Conservation (phyloP, 2,888 invertebrate species). For the Mesochorus sp. region DNA sequence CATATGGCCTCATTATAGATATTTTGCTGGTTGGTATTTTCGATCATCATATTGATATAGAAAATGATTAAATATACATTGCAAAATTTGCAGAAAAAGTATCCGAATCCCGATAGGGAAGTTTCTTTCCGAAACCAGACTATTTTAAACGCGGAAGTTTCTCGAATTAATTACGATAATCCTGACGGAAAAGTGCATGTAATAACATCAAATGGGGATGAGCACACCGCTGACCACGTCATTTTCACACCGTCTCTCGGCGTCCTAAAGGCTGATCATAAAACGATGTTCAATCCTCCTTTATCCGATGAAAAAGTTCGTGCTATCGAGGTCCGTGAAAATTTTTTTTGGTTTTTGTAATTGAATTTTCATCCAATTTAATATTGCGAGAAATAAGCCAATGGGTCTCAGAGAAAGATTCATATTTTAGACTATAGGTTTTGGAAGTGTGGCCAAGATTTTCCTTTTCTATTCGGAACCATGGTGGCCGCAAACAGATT, state of each 20-base stretch:
- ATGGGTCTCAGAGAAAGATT: not conserved
- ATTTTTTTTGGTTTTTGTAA: not conserved
- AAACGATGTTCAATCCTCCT: slow-evolving; percentile 84
- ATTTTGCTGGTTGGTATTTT: slow-evolving; percentile 72
- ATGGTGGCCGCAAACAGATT: slow-evolving; percentile 52
- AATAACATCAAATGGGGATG: slow-evolving; percentile 82
- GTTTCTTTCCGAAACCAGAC: slow-evolving; percentile 73
- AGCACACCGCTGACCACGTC: slow-evolving; percentile 85
- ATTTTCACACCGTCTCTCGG: slow-evolving; percentile 88
- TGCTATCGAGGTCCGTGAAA: slow-evolving; percentile 82
- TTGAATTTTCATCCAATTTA: not conserved
- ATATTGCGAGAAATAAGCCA: not conserved
- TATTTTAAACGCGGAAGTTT: slow-evolving; percentile 71
- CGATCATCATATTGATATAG: not conserved
- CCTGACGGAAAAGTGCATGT: slow-evolving; percentile 63
- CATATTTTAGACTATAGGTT: slow-evolving; percentile 81
- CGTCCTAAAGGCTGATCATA: slow-evolving; percentile 85
- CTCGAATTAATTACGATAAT: slow-evolving; percentile 69
- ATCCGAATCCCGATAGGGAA: slow-evolving; percentile 73
- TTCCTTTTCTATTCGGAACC: slow-evolving; percentile 84
- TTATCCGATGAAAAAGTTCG: slow-evolving; percentile 84
- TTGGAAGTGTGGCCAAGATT: slow-evolving; percentile 88
- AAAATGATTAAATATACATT: not conserved
- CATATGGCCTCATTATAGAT: slow-evolving; percentile 73
- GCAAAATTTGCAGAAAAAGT: slow-evolving; percentile 70